These are phyloP conservation scores for Aricia artaxerxes DNA, from an alignment of 2,888 invertebrate species.

Conservation along the genomic window DNA sequence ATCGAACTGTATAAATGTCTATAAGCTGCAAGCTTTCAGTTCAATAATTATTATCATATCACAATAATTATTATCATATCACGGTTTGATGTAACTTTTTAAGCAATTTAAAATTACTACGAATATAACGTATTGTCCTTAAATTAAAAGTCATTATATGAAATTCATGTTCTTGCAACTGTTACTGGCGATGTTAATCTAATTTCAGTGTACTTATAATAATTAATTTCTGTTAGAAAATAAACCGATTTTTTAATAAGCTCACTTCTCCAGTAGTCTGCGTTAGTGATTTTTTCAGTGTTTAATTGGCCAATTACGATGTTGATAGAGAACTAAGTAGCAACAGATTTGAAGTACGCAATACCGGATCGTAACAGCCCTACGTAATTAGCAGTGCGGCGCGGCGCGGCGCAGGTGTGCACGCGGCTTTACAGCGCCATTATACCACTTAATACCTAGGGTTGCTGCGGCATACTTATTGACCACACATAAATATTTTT, in stretches of 20 bases:
- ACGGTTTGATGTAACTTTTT: too few species aligned
- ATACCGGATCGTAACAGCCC: conserved; percentile 62
- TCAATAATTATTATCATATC: too few species aligned
- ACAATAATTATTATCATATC: too few species aligned
- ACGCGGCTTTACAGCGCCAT: conserved; percentile 66
- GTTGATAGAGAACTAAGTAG: conserved; percentile 29
- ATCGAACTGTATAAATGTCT: conserved; percentile 64
- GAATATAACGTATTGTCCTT: too few species aligned
- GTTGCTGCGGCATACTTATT: conserved; percentile 61
- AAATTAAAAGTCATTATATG: too few species aligned
- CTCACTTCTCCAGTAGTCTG: not conserved
- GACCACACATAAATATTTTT: conserved; percentile 48
- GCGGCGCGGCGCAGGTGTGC: conserved; percentile 63
- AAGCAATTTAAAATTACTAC: too few species aligned
- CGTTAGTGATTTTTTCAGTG: not conserved
- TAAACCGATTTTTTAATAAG: not conserved
- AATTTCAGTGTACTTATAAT: not conserved
- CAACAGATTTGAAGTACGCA: conserved; percentile 54
- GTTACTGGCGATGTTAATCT: not conserved
- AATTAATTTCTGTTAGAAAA: not conserved
- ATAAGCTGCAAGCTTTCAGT: conserved; percentile 56
- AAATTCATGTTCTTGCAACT: not conserved
- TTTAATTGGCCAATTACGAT: conserved; percentile 26
- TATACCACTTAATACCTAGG: conserved; percentile 57
- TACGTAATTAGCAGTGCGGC: conserved; percentile 66